Base-by-base conservation (phyloP, 2,888 invertebrate genomes). In the Dasysyrphus tricinctus region DNA sequence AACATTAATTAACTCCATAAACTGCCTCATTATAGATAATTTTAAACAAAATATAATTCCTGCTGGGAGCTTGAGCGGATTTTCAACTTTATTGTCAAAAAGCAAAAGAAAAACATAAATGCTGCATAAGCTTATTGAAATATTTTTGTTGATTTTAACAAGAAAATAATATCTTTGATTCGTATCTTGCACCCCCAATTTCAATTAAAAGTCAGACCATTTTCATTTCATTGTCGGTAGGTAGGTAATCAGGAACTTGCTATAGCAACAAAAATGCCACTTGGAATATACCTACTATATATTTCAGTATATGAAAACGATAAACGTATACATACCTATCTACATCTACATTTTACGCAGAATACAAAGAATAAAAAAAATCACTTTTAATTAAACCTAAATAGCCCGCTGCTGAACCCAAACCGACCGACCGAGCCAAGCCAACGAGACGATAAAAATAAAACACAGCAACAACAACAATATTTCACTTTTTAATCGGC, bases 401-500 rank as follows among this genome's bases (percentile, higher is more conserved):
- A 82, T 74, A 74, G 82, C 63, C 74, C 16, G n/a, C 51, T 29
- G 2, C 16, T 16, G 37, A 34, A 57, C 57, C 49, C 69, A 24
- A 24, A 24, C 39, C 47, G 32, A 32, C 32, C 7, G 32, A 32
- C 32, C 24, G 39, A 12, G n/a, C 12, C 12, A 9, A 16, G 54
- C 29, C 12, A 29, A n/a, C 42, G 47, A 44, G 29, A 65, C 63
- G 44, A 42, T 11, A 70, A 49, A 14, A 39, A 57, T 34, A 76
- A 57, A 56, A 80, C 72, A 77, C 51, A 69, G 14, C 51, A 80
- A 76, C 59, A 81, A 82, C 85, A 59, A 59, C 61, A 42, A 61
- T 86, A 86, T 86, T 86, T 86, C 86, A 86, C 86, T 82, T 86
- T 86, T 86, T 82, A 86, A 86, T 86, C 86, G 86, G 75, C 86